A percentile compares a stretch with the other conserved stretches of the same genome.
These are phyloP conservation scores for Alligator mississippiensis DNA, from an alignment of 2,113 vertebrate species.

Conservation along the genomic window DNA sequence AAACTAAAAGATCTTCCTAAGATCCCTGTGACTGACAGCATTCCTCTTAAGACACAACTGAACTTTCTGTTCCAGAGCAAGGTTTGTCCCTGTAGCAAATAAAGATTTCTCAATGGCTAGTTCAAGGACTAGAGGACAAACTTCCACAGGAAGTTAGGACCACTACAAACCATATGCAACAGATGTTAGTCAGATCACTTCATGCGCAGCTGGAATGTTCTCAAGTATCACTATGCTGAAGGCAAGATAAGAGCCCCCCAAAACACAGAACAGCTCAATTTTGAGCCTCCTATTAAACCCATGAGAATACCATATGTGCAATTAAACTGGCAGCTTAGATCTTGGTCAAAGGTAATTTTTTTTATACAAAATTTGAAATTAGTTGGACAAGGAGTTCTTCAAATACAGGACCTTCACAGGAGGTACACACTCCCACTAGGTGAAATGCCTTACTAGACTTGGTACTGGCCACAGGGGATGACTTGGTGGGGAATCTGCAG, in stretches of 20 bases:
- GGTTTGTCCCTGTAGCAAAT: neutral
- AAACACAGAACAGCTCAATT: neutral
- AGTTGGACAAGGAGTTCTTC: no score
- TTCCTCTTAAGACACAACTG: neutral
- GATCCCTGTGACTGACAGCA: neutral
- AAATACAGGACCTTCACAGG: no score
- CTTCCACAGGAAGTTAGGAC: neutral
- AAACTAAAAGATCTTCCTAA: neutral
- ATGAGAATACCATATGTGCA: neutral
- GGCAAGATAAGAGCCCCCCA: neutral
- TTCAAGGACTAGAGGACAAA: neutral
- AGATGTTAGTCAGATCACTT: neutral
- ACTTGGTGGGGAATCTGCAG: no score
- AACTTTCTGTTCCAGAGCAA: neutral
- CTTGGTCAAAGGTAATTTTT: neutral
- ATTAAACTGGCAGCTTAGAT: neutral
- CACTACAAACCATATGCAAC: neutral
- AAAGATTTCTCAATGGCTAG: neutral
- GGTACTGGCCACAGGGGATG: neutral
- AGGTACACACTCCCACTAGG: no score
- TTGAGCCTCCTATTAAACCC: neutral
- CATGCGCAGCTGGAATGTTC: neutral
- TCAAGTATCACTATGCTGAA: neutral
- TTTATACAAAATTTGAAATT: no score
- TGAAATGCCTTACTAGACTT: no score